Base-by-base conservation (phyloP, 2,888 invertebrate genomes). In the Phyto melanocephala region DNA sequence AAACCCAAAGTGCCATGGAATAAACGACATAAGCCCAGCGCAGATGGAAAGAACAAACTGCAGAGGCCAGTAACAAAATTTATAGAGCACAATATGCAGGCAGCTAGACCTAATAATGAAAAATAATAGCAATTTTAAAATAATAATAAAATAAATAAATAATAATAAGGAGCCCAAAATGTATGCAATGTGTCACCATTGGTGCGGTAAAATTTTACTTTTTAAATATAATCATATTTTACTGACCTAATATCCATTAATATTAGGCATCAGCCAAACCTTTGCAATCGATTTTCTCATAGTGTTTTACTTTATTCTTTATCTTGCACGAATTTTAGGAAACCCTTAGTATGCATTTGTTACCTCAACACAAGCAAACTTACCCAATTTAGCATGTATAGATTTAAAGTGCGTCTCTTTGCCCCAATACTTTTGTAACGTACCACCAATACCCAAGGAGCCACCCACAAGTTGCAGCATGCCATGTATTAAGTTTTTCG, bases 341-440 rank as follows among this genome's bases (percentile, higher is more conserved):
- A 3, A 28, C 28, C 6, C 28, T 28, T 28, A 28, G 3, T 28
- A 5, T 28, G 6, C 28, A 5, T 28, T 28, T 28, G 3, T 28
- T 28, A 28, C n/a, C n/a, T n/a, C n/a, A n/a, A n/a, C n/a, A 7
- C 33, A 33, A 8, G 5, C 8, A 47, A 50, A 40, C 86, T 85
- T 84, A 89, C 89, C 89, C 20, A 83, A 87, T 71, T 87, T 87
- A 13, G 86, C 90, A 79, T 90, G 90, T 63, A 87, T 85, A 24
- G 89, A 87, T 35, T 83, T 86, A 37, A 90, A 90, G 79, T 90
- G 90, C 0, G 58, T 84, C 6, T 88, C 86, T 11, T 86, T 88
- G 13, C 86, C 85, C n/a, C 85, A 77, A 42, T 88, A 87, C 79
- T 90, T 89, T 77, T 87, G 83, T 76, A 88, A n/a, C 72, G 88